Evolutionary conservation across 2,888 invertebrate species (phyloP), one percentile per base, ranked within the genome.

Genomic region (Tipula unca): DNA sequence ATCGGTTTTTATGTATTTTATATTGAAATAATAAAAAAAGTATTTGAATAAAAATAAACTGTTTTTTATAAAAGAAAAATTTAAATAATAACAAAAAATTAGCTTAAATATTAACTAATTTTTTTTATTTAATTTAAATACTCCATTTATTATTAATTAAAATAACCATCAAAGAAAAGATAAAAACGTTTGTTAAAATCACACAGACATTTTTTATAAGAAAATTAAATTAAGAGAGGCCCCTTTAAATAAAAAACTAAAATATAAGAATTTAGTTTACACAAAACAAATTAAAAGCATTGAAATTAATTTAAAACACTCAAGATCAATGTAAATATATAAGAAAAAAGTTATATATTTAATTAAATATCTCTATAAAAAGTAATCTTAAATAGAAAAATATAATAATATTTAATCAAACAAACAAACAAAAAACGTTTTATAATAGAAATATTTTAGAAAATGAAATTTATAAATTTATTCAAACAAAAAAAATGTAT

Each of bases 1-100:
- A 83, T 83, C 83, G 83, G 83, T 83, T 83, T 83, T 83, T 83
- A 83, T 83, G 83, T 83, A 83, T 83, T 83, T 83, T 69, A 69
- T 69, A 69, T 69, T 83, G 29, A 83, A 83, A 83, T 32, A 83
- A 35, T 83, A 83, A 32, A 83, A n/a, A 83, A 83, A 32, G 29
- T 83, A 83, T 83, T 83, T 32, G 35, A 83, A 83, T 83, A 83
- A 32, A 32, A 83, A 83, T 35, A 83, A 29, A 35, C 32, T 83
- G 29, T 83, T 83, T 83, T 82, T 32, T 83, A 83, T 35, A 83
- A 29, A 32, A 29, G n/a, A 69, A 29, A 82, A 82, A 29, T 82
- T 82, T n/a, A 82, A 83, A 83, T 32, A 32, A 35, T 83, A 83
- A 29, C 82, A n/a, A 83, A 32, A 35, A 83, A 83, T 83, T 83